Percentiles rank a stretch among this genome's conserved stretches.
These are phyloP conservation scores for Nomia melanderi DNA, from an alignment of 1,140 invertebrate species.

Conservation along the genomic window DNA sequence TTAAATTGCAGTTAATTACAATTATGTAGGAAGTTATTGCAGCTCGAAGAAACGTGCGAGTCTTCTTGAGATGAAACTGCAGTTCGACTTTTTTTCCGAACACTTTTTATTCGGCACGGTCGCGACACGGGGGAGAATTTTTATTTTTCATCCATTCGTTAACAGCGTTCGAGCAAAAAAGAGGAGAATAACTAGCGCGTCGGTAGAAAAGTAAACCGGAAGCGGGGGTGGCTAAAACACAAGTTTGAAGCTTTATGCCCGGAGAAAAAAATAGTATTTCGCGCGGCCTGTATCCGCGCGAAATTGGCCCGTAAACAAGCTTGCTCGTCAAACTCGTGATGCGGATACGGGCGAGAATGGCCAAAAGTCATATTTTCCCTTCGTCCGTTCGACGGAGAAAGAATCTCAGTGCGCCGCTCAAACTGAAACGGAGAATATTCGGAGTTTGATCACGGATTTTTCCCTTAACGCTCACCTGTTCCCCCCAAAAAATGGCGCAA, in stretches of 20 bases:
- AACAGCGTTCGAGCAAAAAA: not conserved
- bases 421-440: not conserved
- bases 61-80: too few species aligned
- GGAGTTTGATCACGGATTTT: conserved; percentile 6
- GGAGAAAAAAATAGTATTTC: conserved; percentile 53
- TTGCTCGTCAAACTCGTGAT: conserved; percentile 61
- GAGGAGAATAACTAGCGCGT: conserved; percentile 1
- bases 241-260: conserved; percentile 56
- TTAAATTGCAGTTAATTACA: too few species aligned
- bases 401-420: conserved; percentile 19
- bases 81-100: too few species aligned
- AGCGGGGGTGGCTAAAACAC: conserved; percentile 32
- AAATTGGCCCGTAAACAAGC: conserved; percentile 64
- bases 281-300: conserved; percentile 53
- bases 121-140: not conserved
- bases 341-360: conserved; percentile 48
- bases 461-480: not conserved
- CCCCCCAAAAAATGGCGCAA: not conserved
- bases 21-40: too few species aligned
- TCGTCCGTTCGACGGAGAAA: conserved; percentile 31
- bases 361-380: conserved; percentile 55
- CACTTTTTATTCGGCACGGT: too few species aligned
- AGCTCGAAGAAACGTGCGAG: too few species aligned
- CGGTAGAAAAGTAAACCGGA: conserved; percentile 17
- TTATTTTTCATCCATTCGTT: not conserved